phyloP scores from a whole-genome alignment of 2,113 vertebrate species.

The Mustela lutreola region DNA sequence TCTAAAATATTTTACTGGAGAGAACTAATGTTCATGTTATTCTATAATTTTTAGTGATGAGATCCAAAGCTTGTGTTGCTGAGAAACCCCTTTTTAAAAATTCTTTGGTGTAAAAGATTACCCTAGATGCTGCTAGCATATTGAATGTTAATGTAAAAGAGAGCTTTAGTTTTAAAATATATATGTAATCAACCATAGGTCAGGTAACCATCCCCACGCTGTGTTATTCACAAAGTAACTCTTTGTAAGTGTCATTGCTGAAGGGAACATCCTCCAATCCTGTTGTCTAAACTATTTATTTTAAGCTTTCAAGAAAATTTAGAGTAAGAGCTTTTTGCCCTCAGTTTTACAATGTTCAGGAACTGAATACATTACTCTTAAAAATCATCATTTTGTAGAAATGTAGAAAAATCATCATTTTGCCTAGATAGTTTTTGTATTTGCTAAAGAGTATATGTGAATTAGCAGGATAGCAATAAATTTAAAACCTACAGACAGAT shows the following conservation, averaged over 20 bases:
- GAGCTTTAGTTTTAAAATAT: not conserved
- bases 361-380: not conserved
- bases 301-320: not conserved
- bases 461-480: not conserved
- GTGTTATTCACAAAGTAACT: not conserved
- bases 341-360: conserved; percentile 34
- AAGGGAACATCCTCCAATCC: not conserved
- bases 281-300: not conserved
- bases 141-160: conserved; percentile 11
- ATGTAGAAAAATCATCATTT: not conserved
- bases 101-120: not conserved
- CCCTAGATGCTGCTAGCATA: not conserved
- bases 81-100: not conserved
- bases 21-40: not conserved
- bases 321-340: not conserved
- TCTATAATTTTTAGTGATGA: not conserved
- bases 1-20: conserved; percentile 9
- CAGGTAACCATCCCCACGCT: not conserved
- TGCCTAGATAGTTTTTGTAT: not conserved
- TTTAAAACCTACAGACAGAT: not conserved
- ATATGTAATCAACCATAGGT: not conserved
- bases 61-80: not conserved
- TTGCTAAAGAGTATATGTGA: not conserved
- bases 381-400: not conserved
- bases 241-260: not conserved